Evolutionary conservation across 2,797 vertebrate species (phyloP).

Genomic region (Tolypeutes matacus): DNA sequence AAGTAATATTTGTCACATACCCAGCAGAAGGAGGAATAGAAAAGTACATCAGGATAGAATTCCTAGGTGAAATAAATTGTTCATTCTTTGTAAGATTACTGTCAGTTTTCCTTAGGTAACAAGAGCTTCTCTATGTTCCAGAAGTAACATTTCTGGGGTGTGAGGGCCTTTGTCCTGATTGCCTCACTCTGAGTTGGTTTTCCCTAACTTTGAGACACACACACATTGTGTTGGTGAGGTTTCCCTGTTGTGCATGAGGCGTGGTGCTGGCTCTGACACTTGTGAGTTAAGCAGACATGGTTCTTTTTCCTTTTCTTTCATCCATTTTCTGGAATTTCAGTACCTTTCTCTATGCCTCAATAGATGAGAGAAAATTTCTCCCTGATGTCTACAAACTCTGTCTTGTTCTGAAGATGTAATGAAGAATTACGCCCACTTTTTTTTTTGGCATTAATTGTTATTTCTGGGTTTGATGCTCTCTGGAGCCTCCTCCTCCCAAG

Average conservation of each 20-base stretch:
- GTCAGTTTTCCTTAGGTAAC: background rate
- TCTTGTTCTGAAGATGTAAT: background rate
- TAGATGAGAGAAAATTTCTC: conserved; percentile 6
- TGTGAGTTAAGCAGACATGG: background rate
- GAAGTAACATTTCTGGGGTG: background rate
- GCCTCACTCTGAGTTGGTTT: background rate
- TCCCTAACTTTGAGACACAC: too few relatives aligned
- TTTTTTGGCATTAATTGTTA: background rate
- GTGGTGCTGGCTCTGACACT: background rate
- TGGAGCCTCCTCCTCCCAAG: background rate
- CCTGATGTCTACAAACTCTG: conserved; percentile 5
- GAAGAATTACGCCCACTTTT: background rate
- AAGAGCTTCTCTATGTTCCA: background rate
- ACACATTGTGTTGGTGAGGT: background rate
- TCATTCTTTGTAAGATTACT: background rate
- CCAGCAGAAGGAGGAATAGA: background rate
- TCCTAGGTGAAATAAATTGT: background rate
- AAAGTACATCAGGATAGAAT: background rate
- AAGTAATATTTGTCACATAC: background rate
- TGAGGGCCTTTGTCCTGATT: background rate
- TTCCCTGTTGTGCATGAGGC: background rate
- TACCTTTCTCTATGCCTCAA: background rate
- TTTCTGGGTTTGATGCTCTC: background rate
- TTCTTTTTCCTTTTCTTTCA: background rate
- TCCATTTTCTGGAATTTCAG: background rate